Evolutionary conservation across 2,888 invertebrate species (phyloP), one percentile per base, ranked within the genome.

Genomic region (Meloe dianella): DNA sequence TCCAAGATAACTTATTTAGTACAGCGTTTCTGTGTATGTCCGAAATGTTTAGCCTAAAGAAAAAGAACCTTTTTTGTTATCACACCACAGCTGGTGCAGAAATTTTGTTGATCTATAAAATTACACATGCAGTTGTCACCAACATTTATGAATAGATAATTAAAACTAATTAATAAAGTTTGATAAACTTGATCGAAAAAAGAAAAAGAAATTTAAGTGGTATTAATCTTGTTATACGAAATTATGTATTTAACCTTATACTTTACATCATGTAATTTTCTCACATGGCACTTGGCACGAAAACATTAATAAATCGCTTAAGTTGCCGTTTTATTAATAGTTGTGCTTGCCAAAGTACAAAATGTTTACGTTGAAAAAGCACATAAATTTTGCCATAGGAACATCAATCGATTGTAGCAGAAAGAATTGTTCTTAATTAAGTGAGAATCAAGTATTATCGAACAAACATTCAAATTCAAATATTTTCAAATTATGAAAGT

Each of bases 1-100:
- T 57, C 59, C 38, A 57, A 62, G 63, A 66, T 65, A 68, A 68
- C 65, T 65, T 54, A 64, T 47, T 70, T 70, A 70, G 63, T 56
- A 59, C 60, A 41, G 10, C n/a, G 38, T 41, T 17, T 41, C n/a
- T 17, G 17, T 41, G 17, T 41, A 10, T 17, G 38, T 17, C n/a
- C 7, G 6, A 17, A 17, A 41, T 5, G 35, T 20, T 47, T 20
- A 3, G 20, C 10, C 10, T 47, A 47, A 20, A 47, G 47, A 47
- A 47, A 47, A 17, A 41, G n/a, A 41, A n/a, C 38, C 38, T n/a
- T 41, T 6, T 41, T 6, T n/a, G 38, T 10, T n/a, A 17, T 41
- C n/a, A 41, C 5, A 41, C 38, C 38, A 41, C 20, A 47, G 9
- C 47, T 47, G 20, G 20, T 20, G 4, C 5, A 9, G 47, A 47